Percentiles rank a stretch among this genome's conserved stretches.
Evolutionary conservation across 2,797 vertebrate species (phyloP).

Genomic region (Poecilia wingei): DNA sequence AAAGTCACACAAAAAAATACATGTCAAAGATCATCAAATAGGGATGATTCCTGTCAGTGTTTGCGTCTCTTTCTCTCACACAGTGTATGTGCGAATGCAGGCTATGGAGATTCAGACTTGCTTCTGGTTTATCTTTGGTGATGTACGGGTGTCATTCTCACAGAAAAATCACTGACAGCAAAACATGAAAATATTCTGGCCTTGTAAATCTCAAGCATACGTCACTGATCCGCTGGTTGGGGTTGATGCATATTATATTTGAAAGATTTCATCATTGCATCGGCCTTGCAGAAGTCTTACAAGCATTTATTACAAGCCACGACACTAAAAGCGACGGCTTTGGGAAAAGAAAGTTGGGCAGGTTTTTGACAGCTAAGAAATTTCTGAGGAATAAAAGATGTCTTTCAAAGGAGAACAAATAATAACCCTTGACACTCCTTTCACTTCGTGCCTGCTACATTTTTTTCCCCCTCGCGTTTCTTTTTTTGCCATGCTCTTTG

Average conservation of each 20-base stretch:
- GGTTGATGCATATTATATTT: slow-evolving; percentile 1
- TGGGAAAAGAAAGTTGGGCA: slow-evolving; percentile 14
- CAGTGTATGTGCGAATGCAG: slow-evolving; percentile 11
- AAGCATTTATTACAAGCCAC: slow-evolving; percentile 13
- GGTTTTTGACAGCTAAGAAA: slow-evolving; percentile 25
- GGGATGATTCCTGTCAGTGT: not conserved
- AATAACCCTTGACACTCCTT: slow-evolving; percentile 55
- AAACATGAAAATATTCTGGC: slow-evolving; percentile 20
- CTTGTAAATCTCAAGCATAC: slow-evolving; percentile 1
- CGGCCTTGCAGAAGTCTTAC: slow-evolving; percentile 32
- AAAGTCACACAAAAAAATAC: slow-evolving; percentile 8
- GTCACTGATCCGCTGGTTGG: slow-evolving; percentile 1
- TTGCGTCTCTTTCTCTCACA: not conserved
- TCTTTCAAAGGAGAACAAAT: slow-evolving; percentile 66
- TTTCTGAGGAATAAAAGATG: slow-evolving; percentile 34
- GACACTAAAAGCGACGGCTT: slow-evolving; percentile 12
- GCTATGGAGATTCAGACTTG: slow-evolving; percentile 5
- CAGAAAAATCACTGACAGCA: slow-evolving; percentile 1
- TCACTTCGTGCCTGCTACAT: slow-evolving; percentile 45
- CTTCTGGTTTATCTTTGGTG: slow-evolving; percentile 11
- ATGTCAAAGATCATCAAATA: slow-evolving; percentile 19
- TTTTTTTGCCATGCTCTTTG: slow-evolving; percentile 51
- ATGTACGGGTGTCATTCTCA: not conserved
- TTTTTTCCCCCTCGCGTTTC: slow-evolving; percentile 36
- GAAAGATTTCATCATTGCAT: slow-evolving; percentile 30